Base-by-base conservation (phyloP, 2,888 invertebrate species). In the Lomographa bimaculata region DNA sequence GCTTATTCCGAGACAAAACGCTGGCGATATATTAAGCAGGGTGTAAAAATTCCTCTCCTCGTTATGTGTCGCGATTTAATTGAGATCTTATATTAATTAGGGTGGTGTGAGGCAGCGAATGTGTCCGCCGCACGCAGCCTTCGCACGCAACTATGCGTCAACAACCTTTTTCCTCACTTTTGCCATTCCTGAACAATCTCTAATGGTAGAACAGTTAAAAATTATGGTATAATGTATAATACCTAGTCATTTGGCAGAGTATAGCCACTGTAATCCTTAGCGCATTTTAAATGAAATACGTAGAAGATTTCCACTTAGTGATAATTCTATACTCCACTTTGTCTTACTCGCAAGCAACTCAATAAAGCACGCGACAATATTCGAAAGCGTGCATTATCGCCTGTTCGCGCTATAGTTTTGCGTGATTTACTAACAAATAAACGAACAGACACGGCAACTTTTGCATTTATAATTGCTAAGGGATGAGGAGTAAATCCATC, bases 41-140 rank as follows among this genome's bases (percentile, higher is more conserved):
- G 75, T 72, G 71, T 71, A 80, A 84, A 83, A 84, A 83, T 79
- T 75, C 74, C 68, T 62, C 72, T 72, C 68, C 77, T 81, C 79
- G 75, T 81, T 84, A 82, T 83, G 79, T 85, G 86, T 87, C 82
- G 82, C 83, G 73, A 77, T 87, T 89, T 89, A 89, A 90, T 90
- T 89, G 89, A 90, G 89, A 89, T 87, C 86, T 86, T 87, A 87
- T 89, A 89, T 89, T 90, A 89, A 89, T 89, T 89, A 87, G 87
- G 75, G 79, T 76, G 79, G 81, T 78, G 83, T 81, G 85, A 79
- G 70, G 71, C 72, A 69, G 71, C 71, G 78, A 84, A 87, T 82
- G 84, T 82, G 81, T 61, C 77, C 74, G 74, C 76, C 84, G 72
- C 87, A 89, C 87, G 89, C 87, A 87, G 73, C 64, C 69, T 60